Evolutionary conservation across 1,140 invertebrate species (phyloP).

Genomic region (Yoshiicerus persimilis): DNA sequence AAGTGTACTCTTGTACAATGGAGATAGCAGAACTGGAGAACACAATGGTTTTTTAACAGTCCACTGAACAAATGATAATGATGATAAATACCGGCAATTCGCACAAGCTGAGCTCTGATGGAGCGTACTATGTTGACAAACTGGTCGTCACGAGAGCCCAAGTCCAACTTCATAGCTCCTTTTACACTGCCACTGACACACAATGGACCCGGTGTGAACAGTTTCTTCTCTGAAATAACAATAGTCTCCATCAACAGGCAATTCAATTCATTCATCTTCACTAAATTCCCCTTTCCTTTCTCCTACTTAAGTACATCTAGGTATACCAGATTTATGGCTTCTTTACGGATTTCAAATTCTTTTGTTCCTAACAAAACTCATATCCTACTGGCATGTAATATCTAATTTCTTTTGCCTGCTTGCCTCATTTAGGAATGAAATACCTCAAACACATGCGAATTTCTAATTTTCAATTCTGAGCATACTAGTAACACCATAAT

Average conservation of each 20-base stretch:
- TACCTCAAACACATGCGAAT: too few relatives aligned
- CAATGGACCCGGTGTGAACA: slow-evolving; percentile 62
- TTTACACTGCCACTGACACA: slow-evolving; percentile 55
- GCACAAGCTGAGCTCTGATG: slow-evolving; percentile 54
- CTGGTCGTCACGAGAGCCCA: slow-evolving; percentile 58
- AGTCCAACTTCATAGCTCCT: slow-evolving; percentile 57
- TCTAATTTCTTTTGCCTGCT: too few relatives aligned
- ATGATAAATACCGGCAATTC: slow-evolving; percentile 55
- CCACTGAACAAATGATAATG: not conserved
- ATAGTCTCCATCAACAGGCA: not conserved
- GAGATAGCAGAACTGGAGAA: not conserved
- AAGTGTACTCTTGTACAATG: not conserved
- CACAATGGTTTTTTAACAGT: not conserved
- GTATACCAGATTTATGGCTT: too few relatives aligned
- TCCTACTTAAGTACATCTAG: too few relatives aligned
- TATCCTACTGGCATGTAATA: too few relatives aligned
- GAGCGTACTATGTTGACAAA: slow-evolving; percentile 56
- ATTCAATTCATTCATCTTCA: not conserved
- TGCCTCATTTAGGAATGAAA: too few relatives aligned
- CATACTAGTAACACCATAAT: too few relatives aligned
- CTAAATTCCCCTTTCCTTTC: not conserved
- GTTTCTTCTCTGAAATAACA: slow-evolving; percentile 24
- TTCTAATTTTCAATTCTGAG: too few relatives aligned
- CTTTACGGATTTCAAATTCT: too few relatives aligned
- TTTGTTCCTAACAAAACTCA: too few relatives aligned